These are phyloP conservation scores for Sebastes alutus DNA, from an alignment of 2,797 vertebrate species.

Conservation along the genomic window DNA sequence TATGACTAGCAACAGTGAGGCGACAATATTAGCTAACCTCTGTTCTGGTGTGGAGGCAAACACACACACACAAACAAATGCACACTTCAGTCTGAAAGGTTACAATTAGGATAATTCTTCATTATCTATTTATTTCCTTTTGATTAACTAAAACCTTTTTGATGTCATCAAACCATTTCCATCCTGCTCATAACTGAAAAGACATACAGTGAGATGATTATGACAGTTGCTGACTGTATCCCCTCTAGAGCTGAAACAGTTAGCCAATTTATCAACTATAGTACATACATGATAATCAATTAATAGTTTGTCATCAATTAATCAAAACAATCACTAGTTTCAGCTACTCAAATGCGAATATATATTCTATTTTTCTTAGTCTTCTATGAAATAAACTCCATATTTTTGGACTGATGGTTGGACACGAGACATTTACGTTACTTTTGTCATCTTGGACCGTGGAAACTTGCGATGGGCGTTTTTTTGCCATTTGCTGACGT, in stretches of 20 bases:
- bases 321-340: not conserved
- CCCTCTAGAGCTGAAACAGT: not conserved
- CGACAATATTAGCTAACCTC: constrained; percentile 56
- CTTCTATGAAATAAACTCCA: not conserved
- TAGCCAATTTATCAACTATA: not conserved
- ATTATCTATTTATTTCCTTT: constrained; percentile 25
- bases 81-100: constrained; percentile 43
- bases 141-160: constrained; percentile 31
- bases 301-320: too few relatives aligned
- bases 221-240: not conserved
- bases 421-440: not conserved
- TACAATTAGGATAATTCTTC: constrained; percentile 36
- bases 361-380: not conserved
- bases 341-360: not conserved
- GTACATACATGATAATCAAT: not conserved
- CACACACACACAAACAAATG: constrained; percentile 33
- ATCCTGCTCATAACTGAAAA: not conserved
- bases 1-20: constrained; percentile 58
- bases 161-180: constrained; percentile 7
- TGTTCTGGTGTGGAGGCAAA: constrained; percentile 41
- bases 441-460: not conserved
- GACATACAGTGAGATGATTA: not conserved
- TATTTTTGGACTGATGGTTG: too few relatives aligned
- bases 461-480: not conserved
- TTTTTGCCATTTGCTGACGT: not conserved